Base-by-base conservation (phyloP, 2,113 vertebrate species). In the Toxotes jaculatrix region DNA sequence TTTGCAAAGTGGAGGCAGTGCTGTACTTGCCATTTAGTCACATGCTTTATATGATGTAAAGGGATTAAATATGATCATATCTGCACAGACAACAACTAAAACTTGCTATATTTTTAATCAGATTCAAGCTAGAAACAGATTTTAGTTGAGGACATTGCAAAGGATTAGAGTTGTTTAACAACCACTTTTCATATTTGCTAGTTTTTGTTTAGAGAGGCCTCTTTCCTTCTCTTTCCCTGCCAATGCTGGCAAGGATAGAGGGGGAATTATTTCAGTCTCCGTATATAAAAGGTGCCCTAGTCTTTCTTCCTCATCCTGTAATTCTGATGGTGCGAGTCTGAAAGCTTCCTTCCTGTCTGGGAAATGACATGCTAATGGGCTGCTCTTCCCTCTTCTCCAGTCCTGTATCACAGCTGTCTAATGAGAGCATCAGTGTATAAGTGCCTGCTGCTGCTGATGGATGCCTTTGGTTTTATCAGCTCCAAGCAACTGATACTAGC, bases 291-390 rank as follows among this genome's bases (percentile, higher is more conserved):
- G 59, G 47, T 77, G 76, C 79, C 63, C 78, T 68, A 71, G 42
- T 82, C 61, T 69, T 81, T 79, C 73, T 56, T 53, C 47, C 82
- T 79, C 89, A 90, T 90, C 87, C 89, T 88, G 83, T 89, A 89
- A 91, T 91, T 87, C 79, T 89, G 66, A 86, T 66, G 45, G 53
- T 68, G 80, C 19, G 17, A 77, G 74, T 78, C 91, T 80, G 83
- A 94, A 90, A 86, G 83, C 92, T 93, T 94, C 93, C 92, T 95
- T 94, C 94, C 94, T 94, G 90, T 90, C 88, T 82, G 63, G 87
- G 87, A 93, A 91, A 91, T 92, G 82, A 90, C 84, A 89, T 79
- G 74, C 86, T 89, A 93, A 94, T 91, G 85, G 76, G 74, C 81
- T 82, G 69, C 85, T 90, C 85, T 78, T 77, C 74, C 49, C 80